Conservation (phyloP, 1,140 invertebrate genomes). For the Tetragonula clypearis region DNA sequence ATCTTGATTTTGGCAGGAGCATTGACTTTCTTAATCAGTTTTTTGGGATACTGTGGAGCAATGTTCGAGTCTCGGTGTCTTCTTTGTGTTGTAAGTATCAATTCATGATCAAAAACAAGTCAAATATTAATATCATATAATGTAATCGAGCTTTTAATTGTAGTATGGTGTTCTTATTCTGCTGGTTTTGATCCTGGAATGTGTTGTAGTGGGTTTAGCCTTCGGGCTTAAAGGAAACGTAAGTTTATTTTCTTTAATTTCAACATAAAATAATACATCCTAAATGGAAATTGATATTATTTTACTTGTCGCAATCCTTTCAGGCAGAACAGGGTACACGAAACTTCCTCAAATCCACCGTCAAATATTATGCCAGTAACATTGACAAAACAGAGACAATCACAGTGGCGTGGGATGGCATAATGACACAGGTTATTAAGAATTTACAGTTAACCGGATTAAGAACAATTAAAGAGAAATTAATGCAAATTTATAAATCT, state of each 20-base stretch:
- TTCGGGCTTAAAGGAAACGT: conserved; percentile 87
- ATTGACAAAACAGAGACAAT: conserved; percentile 82
- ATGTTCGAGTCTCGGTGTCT: conserved; percentile 91
- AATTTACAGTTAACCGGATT: neutral
- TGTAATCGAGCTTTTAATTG: conserved; percentile 67
- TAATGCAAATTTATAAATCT: no score
- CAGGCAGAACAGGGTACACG: conserved; percentile 83
- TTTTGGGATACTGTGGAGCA: conserved; percentile 93
- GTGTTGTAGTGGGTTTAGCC: conserved; percentile 87
- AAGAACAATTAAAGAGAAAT: neutral
- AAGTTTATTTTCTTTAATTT: conserved; percentile 61
- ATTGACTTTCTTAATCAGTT: conserved; percentile 91
- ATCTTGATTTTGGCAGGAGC: conserved; percentile 90
- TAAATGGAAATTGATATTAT: neutral
- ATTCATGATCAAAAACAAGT: conserved; percentile 13
- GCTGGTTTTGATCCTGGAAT: conserved; percentile 87
- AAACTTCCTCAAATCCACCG: conserved; percentile 83
- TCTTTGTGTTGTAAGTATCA: conserved; percentile 87
- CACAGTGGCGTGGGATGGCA: conserved; percentile 85
- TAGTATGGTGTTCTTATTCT: conserved; percentile 89
- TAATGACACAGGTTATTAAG: conserved; percentile 84
- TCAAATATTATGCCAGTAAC: conserved; percentile 83
- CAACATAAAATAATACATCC: neutral
- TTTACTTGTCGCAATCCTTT: conserved; percentile 45
- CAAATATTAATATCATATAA: neutral